Evolutionary conservation across 1,140 invertebrate species (phyloP), one percentile per base, ranked within the genome.

Genomic region (Heterodera carotae): DNA sequence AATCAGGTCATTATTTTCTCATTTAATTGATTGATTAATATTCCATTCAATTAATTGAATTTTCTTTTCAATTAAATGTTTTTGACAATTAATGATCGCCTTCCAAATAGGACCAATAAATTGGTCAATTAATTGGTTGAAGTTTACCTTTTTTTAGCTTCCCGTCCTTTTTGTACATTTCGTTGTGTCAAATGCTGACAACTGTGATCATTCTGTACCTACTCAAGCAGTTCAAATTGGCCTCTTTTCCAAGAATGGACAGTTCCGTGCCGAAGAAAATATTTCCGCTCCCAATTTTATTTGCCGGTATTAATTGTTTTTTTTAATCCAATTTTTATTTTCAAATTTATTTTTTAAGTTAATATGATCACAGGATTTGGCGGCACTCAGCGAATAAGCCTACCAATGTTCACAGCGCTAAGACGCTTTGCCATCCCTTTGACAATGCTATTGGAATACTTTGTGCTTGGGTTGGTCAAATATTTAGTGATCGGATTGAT

Each of bases 341-440:
- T n/a, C 1, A 31, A 25, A 2, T 74, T 74, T 8, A 74, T n/a
- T n/a, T n/a, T n/a, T n/a, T n/a, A n/a, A n/a, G 94, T 94, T 34
- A 98, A 98, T 89, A 93, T 98, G 91, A 91, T 97, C 53, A 95
- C 95, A 85, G 96, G 97, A 22, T 90, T 99, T 25, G 96, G 95
- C 22, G 95, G 96, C 15, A 99, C 97, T 0, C 94, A 99, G 87
- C 92, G 95, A 84, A 89, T 98, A 86, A 97, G 94, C 90, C 90
- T 99, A 68, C 97, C 97, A 0, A 99, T 99, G 97, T 97, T 98
- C 87, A 98, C 96, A 15, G 96, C 95, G 12, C 89, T 99, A 10
- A 90, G 97, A 78, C 90, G 97, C 81, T 98, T 99, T 88, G 96
- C 96, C 59, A 98, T 99, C 81, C 89, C 98, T 25, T 95, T 99